Evolutionary conservation across 2,797 vertebrate species (phyloP).

Genomic region (Pipistrellus pygmaeus): DNA sequence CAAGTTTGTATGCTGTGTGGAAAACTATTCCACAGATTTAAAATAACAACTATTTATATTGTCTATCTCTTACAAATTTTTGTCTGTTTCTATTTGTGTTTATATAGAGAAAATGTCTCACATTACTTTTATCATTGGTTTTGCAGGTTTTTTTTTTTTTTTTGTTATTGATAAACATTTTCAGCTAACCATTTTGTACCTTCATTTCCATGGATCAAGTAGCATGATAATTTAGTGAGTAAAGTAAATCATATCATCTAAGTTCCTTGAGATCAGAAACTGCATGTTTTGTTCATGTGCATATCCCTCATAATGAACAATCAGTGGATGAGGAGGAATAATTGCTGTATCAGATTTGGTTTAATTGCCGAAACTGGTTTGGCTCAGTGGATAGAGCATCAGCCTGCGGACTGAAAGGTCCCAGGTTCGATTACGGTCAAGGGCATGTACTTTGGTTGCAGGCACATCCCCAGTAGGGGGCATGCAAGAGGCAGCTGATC

Average conservation of each 20-base stretch:
- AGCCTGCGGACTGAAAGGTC: no score
- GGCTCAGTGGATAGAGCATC: no score
- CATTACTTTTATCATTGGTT: constrained; percentile 41
- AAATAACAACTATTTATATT: constrained; percentile 23
- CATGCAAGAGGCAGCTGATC: no score
- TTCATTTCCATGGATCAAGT: constrained; percentile 34
- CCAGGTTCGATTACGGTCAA: no score
- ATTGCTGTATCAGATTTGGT: background rate
- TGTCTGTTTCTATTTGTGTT: constrained; percentile 50
- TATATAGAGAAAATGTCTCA: constrained; percentile 2
- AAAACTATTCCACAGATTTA: constrained; percentile 32
- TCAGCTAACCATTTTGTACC: constrained; percentile 2
- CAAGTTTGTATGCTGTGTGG: background rate
- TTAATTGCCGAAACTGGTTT: background rate
- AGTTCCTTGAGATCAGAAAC: constrained; percentile 11
- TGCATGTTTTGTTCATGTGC: constrained; percentile 17
- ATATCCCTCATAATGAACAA: constrained; percentile 12
- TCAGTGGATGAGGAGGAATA: background rate
- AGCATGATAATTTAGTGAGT: constrained; percentile 34
- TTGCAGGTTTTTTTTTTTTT: background rate
- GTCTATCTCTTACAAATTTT: background rate
- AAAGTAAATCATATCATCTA: constrained; percentile 38
- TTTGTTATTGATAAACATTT: constrained; percentile 10
- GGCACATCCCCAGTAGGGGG: no score
- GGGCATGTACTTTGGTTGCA: no score